Base-by-base conservation (phyloP, 2,888 invertebrate species). In the Heteropelma amictum region DNA sequence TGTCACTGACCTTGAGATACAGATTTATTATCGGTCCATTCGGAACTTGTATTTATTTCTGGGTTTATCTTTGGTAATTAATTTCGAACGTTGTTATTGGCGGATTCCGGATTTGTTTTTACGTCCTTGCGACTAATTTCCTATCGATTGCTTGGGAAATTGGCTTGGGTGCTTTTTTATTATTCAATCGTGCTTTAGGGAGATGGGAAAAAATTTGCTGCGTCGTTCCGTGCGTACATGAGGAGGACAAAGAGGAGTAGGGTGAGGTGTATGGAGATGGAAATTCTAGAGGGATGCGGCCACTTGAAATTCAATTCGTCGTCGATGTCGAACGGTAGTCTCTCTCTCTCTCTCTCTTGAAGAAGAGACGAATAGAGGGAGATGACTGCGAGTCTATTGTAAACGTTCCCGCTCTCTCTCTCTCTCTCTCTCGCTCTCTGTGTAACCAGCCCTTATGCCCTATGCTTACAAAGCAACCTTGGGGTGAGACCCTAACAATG, bases 301-400 rank as follows among this genome's bases (percentile, higher is more conserved):
- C 86, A 88, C 88, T 88, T 87, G 89, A 88, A 88, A 89, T 88
- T 88, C 88, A 88, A 88, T 88, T 88, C 86, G 84, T 82, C 86
- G 85, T 85, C 78, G 76, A 72, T 70, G 76, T 77, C 72, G 72
- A 61, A 72, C 60, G 21, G 30, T 23, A 45, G 42, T 19, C 30
- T 54, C 17, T 54, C 54, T 54, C 45, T 47, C 56, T 64, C 53
- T 64, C 30, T 53, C 42, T 56, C 49, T 47, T 61, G 26, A 28
- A 30, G 42, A 64, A 69, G 54, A 72, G 71, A 56, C 61, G 47
- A 45, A 40, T 30, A 47, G 67, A 58, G 70, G 45, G 72, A 58
- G 54, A 56, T 54, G 65, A 60, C 73, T 56, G 72, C 65, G 30
- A 69, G 70, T 80, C 82, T 77, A 87, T 88, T 87, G 88, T 88